These are phyloP conservation scores for Cyphomyrus plagiostoma DNA, from an alignment of 2,113 vertebrate species.

Conservation along the genomic window DNA sequence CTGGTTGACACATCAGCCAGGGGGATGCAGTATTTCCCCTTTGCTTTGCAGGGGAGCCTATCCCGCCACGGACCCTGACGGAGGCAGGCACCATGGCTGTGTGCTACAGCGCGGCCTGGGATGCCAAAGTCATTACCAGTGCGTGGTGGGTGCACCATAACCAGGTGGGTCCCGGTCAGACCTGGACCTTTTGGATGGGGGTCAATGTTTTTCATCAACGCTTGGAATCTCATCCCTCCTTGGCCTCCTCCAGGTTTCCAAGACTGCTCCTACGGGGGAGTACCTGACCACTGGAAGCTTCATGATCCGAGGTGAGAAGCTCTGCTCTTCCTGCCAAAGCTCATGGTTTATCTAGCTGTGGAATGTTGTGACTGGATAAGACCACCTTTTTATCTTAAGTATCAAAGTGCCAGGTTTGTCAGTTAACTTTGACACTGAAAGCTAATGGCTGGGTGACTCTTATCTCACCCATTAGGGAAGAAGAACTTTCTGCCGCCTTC, in stretches of 20 bases:
- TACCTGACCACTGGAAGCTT: slow-evolving; percentile 97
- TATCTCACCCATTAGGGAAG: slow-evolving; percentile 70
- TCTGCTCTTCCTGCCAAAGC: not conserved
- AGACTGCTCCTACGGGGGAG: slow-evolving; percentile 94
- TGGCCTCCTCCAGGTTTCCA: slow-evolving; percentile 75
- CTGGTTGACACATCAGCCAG: not conserved
- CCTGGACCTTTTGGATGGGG: not conserved
- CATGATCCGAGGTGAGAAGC: slow-evolving; percentile 88
- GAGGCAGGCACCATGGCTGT: slow-evolving; percentile 92
- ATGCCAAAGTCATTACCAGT: slow-evolving; percentile 90
- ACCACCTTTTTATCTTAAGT: not conserved
- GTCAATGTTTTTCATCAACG: not conserved
- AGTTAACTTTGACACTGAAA: not conserved
- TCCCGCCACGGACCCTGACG: slow-evolving; percentile 84
- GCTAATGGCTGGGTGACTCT: not conserved
- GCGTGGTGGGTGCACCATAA: slow-evolving; percentile 98
- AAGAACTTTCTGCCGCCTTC: slow-evolving; percentile 97
- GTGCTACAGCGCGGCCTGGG: slow-evolving; percentile 97
- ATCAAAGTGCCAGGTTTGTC: not conserved
- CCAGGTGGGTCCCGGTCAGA: slow-evolving; percentile 68
- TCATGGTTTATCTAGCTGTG: not conserved
- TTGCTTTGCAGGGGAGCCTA: slow-evolving; percentile 60
- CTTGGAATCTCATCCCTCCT: not conserved
- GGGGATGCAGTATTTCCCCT: not conserved
- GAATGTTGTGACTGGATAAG: not conserved